Evolutionary conservation across 2,888 invertebrate species (phyloP), one percentile per base, ranked within the genome.

Genomic region (Celastrina argiolus): DNA sequence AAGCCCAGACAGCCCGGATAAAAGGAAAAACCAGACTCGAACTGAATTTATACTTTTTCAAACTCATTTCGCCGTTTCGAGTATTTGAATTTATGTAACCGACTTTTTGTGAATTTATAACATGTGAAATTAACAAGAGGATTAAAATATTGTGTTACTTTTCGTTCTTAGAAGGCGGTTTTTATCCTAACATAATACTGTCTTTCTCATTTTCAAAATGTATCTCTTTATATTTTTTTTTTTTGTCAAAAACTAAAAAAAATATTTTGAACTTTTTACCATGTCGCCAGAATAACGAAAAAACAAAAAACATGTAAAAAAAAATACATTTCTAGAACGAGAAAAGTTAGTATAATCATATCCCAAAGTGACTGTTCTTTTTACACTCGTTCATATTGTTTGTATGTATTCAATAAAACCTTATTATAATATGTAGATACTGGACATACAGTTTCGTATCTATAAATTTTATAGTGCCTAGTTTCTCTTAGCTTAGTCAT

Each of bases 1-100:
- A 83, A 83, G 80, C 76, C 75, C 85, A 87, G 87, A 84, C 84
- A 79, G 80, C 71, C 71, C 59, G 74, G 74, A 75, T 75, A 75
- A 76, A 76, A 76, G 74, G 72, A 66, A 83, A 82, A 81, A 81
- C 76, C 79, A 77, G 79, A 82, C 72, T 64, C 64, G 71, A 73
- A 74, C 71, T 71, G 72, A 74, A 72, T 73, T 75, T 72, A 69
- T 69, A 70, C 72, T 68, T 70, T 61, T 74, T 69, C 67, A 68
- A 71, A 70, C 68, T 66, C 45, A 68, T 69, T 69, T 71, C 72
- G 69, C 70, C 70, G 63, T 68, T 72, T 71, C 64, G 69, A 68
- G 67, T 63, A 68, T 68, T 69, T 67, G 65, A 67, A 71, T 64
- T 64, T 66, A 67, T 67, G 66, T 67, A 67, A 68, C 68, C 64